Evolutionary conservation across 1,140 invertebrate genomes (phyloP).

Genomic region (Drosophila pseudoobscura): DNA sequence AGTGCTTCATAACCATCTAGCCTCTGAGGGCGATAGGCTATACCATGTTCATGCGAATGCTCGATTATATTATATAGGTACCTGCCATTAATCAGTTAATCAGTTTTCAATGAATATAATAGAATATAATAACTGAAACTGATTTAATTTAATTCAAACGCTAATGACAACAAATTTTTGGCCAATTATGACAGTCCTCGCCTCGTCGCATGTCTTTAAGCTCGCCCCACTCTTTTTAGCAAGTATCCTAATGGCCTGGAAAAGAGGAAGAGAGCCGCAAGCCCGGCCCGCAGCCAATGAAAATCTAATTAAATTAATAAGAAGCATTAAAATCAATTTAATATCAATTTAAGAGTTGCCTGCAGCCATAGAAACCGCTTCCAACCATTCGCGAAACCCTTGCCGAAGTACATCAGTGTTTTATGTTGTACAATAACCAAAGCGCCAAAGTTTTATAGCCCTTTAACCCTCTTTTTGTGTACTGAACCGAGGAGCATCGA

Average conservation of each 20-base stretch:
- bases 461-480: conserved; percentile 50
- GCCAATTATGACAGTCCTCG: neutral
- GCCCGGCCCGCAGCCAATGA: conserved; percentile 26
- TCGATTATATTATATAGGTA: too few relatives aligned
- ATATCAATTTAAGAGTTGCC: conserved; percentile 52
- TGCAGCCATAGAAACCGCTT: conserved; percentile 20
- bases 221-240: too few relatives aligned
- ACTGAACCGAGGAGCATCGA: conserved; percentile 21
- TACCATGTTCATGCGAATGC: too few relatives aligned
- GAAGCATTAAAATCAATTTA: conserved; percentile 58
- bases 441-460: conserved; percentile 62
- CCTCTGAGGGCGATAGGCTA: too few relatives aligned
- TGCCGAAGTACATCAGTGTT: conserved; percentile 50
- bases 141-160: neutral
- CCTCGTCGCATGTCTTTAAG: conserved; percentile 8
- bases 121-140: too few relatives aligned
- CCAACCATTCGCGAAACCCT: neutral
- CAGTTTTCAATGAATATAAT: too few relatives aligned
- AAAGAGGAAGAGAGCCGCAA: neutral
- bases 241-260: too few relatives aligned
- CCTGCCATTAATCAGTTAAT: too few relatives aligned
- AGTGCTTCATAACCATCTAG: too few relatives aligned
- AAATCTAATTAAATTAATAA: conserved; percentile 66
- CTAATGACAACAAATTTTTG: neutral
- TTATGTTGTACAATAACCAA: conserved; percentile 57